These are phyloP conservation scores for Nothoprocta pentlandii DNA, from an alignment of 2,113 vertebrate genomes.

Conservation along the genomic window DNA sequence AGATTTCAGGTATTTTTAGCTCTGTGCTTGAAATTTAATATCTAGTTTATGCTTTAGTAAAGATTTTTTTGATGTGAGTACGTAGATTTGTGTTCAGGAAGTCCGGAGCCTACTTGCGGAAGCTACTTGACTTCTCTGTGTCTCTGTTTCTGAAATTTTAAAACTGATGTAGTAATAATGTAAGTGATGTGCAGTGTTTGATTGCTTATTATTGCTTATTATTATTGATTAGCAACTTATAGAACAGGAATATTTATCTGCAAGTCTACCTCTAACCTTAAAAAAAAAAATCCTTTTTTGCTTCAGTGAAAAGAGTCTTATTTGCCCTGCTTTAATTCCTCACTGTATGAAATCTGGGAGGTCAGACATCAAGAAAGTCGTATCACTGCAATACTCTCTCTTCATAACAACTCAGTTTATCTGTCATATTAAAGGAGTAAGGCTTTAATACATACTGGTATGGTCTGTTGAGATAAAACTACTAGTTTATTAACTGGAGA, in stretches of 20 bases:
- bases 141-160: background rate
- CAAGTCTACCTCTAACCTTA: background rate
- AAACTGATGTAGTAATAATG: accelerated
- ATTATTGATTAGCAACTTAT: background rate
- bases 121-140: background rate
- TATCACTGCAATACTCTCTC: background rate
- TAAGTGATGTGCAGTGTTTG: background rate
- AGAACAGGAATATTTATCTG: background rate
- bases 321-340: background rate
- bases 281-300: background rate
- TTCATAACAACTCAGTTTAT: background rate
- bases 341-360: background rate
- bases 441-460: background rate
- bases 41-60: background rate
- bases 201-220: background rate
- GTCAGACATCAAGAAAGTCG: background rate
- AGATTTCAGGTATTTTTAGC: background rate
- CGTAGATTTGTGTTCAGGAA: background rate
- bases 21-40: background rate
- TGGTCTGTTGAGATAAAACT: background rate
- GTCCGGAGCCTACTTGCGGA: background rate
- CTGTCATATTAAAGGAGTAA: background rate
- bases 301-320: background rate
- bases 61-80: background rate
- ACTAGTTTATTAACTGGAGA: background rate